A percentile compares a stretch with the other conserved stretches of the same genome.
Conservation (phyloP, 2,888 invertebrate species). For the Leptinotarsa rubiginosa region DNA sequence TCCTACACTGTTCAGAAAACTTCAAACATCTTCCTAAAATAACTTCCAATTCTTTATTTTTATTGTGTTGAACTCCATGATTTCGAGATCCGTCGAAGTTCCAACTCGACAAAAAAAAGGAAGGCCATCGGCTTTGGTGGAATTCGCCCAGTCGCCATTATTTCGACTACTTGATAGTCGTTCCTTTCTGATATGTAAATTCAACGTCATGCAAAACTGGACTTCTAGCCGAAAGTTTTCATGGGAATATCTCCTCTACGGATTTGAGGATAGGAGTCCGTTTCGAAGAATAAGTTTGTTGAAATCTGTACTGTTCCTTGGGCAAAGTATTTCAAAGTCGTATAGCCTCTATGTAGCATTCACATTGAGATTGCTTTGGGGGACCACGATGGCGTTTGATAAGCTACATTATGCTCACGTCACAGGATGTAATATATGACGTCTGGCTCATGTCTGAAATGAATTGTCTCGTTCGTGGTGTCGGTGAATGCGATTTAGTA, state of each 20-base stretch:
- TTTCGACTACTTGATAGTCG: constrained; percentile 32
- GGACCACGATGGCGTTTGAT: constrained; percentile 36
- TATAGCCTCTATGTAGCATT: constrained; percentile 17
- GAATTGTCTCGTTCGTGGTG: constrained; percentile 19
- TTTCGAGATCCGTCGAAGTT: neutral
- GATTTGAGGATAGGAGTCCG: neutral
- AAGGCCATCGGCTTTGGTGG: constrained; percentile 26
- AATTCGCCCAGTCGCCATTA: constrained; percentile 44
- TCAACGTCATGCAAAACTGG: neutral
- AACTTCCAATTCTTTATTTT: neutral
- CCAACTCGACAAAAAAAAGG: constrained; percentile 22
- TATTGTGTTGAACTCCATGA: neutral
- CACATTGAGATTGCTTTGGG: constrained; percentile 28
- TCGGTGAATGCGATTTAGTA: constrained; percentile 18
- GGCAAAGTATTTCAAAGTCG: neutral
- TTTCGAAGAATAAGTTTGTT: neutral
- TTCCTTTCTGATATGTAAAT: neutral
- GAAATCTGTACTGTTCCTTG: neutral
- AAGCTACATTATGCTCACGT: constrained; percentile 35
- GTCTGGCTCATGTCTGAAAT: constrained; percentile 30
- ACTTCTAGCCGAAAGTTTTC: neutral
- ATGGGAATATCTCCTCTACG: neutral
- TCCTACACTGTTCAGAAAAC: neutral
- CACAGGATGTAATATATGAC: constrained; percentile 28
- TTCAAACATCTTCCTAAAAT: neutral